These are phyloP conservation scores for Hippoglossus stenolepis DNA, from an alignment of 2,113 vertebrate species.

Conservation along the genomic window DNA sequence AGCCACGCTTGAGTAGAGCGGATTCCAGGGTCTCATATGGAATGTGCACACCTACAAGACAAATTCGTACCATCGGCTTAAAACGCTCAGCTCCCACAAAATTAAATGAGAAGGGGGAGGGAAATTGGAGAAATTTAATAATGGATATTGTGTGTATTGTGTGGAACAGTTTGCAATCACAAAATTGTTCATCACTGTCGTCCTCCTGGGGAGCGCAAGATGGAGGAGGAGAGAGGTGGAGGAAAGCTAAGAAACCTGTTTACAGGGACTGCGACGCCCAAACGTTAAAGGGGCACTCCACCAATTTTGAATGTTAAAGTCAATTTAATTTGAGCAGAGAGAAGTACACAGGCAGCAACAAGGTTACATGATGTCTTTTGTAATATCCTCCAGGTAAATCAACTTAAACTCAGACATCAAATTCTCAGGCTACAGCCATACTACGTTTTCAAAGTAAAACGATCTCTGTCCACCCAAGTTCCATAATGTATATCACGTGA, in stretches of 20 bases:
- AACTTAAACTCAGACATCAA: not conserved
- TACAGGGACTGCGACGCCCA: not conserved
- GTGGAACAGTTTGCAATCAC: constrained; percentile 60
- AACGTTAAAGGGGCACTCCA: constrained; percentile 17
- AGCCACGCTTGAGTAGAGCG: constrained; percentile 65
- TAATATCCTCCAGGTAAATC: not conserved
- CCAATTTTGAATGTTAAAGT: constrained; percentile 5
- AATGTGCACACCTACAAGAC: constrained; percentile 38
- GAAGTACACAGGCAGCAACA: not conserved
- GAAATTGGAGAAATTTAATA: constrained; percentile 45
- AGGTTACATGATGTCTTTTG: not conserved
- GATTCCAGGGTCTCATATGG: constrained; percentile 33
- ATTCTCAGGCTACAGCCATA: not conserved
- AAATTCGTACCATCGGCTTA: constrained; percentile 44
- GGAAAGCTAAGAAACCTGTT: not conserved
- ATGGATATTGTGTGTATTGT: constrained; percentile 60
- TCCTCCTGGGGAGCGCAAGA: constrained; percentile 25
- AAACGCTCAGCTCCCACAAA: constrained; percentile 55
- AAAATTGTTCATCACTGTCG: constrained; percentile 56
- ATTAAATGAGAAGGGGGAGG: constrained; percentile 37
- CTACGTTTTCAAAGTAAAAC: not conserved
- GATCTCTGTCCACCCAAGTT: no score
- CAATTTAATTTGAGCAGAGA: not conserved
- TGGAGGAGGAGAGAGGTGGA: constrained; percentile 24
- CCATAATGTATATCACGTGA: no score